phyloP scores from a whole-genome alignment of 1,140 invertebrate genomes.

The Marisa cornuarietis region DNA sequence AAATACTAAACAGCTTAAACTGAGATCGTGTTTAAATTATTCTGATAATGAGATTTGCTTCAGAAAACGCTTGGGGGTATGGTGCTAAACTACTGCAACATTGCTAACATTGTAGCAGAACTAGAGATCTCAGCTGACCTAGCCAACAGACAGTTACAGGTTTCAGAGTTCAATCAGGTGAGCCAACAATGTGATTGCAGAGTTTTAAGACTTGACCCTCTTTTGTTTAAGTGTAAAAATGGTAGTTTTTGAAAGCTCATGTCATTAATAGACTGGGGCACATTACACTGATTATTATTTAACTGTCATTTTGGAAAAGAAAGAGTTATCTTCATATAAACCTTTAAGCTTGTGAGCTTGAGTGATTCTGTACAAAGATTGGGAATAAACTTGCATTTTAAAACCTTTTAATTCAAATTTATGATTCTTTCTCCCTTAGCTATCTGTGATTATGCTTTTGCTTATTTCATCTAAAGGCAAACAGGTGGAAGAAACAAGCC shows the following conservation, averaged over 20 bases:
- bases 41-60: background rate
- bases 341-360: too few species aligned
- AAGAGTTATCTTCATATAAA: too few species aligned
- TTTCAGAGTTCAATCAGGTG: conserved; percentile 17
- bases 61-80: conserved; percentile 35
- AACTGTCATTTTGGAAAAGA: too few species aligned
- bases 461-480: conserved; percentile 33
- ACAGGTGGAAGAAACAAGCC: conserved; percentile 57
- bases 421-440: too few species aligned
- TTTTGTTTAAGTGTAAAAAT: too few species aligned
- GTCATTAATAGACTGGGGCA: too few species aligned
- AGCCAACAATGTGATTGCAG: background rate
- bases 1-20: background rate
- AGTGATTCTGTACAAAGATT: too few species aligned
- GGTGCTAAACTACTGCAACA: conserved; percentile 55
- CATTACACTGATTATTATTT: too few species aligned
- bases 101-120: conserved; percentile 39
- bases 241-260: too few species aligned
- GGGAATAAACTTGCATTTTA: too few species aligned
- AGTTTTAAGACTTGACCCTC: too few species aligned
- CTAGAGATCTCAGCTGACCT: conserved; percentile 30
- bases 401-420: too few species aligned
- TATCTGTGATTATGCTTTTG: background rate
- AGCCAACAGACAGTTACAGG: conserved; percentile 16
- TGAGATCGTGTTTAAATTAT: background rate